Conservation (phyloP, 1,140 invertebrate species). For the Drosophila melanica region DNA sequence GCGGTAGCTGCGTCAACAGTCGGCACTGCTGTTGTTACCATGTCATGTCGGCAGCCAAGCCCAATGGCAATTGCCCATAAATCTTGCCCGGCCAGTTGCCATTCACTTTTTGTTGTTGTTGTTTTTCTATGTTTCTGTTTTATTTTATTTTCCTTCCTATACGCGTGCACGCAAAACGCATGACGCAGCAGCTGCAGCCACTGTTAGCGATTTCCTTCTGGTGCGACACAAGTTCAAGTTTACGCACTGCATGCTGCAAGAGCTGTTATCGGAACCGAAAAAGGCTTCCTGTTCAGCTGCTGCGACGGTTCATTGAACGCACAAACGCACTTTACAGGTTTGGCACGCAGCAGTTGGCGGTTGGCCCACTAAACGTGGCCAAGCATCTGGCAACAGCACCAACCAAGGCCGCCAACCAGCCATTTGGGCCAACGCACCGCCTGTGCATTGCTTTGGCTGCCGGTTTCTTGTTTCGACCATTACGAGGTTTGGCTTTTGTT, state of each 20-base stretch:
- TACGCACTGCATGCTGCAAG: slow-evolving; percentile 49
- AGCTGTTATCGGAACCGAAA: slow-evolving; percentile 14
- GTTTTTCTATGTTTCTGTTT: slow-evolving; percentile 22
- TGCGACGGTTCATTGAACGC: slow-evolving; percentile 53
- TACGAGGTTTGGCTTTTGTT: slow-evolving; percentile 16
- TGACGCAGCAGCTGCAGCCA: slow-evolving; percentile 43
- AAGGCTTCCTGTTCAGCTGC: slow-evolving; percentile 53
- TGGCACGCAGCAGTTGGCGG: slow-evolving; percentile 37
- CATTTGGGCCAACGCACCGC: slow-evolving; percentile 42
- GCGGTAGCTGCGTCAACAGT: slow-evolving; percentile 55
- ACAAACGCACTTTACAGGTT: slow-evolving; percentile 63
- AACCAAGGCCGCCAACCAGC: slow-evolving; percentile 32
- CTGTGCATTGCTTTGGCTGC: slow-evolving; percentile 21
- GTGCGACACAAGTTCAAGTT: slow-evolving; percentile 67
- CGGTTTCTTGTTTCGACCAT: slow-evolving; percentile 43
- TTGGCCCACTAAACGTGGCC: slow-evolving; percentile 56
- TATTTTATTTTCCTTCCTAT: slow-evolving; percentile 8
- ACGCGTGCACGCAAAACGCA: slow-evolving; percentile 56
- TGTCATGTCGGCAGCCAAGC: slow-evolving; percentile 79
- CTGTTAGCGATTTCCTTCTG: slow-evolving; percentile 33
- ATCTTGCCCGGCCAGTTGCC: slow-evolving; percentile 60
- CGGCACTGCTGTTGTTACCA: slow-evolving; percentile 60
- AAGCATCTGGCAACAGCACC: not conserved
- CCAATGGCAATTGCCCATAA: slow-evolving; percentile 76
- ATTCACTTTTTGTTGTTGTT: slow-evolving; percentile 69